phyloP scores from a whole-genome alignment of 2,113 vertebrate genomes.

The Rhynchomys soricoides region DNA sequence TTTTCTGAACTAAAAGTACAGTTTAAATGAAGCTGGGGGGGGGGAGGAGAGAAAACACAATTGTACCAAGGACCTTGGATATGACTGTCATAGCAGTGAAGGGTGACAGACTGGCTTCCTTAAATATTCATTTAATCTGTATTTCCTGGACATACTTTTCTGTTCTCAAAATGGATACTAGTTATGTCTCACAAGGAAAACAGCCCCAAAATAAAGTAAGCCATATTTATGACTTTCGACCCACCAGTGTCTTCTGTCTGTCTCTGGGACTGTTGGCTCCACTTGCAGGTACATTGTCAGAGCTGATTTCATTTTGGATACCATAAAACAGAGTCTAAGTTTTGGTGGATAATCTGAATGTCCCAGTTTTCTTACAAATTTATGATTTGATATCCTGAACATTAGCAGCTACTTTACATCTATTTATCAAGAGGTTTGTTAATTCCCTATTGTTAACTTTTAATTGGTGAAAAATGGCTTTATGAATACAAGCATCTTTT shows the following conservation, averaged over 20 bases:
- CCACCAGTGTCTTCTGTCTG: background rate
- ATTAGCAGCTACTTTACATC: background rate
- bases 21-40: background rate
- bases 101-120: background rate
- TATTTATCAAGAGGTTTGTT: background rate
- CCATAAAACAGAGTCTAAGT: background rate
- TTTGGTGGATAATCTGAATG: background rate
- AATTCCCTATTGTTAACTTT: constrained; percentile 35
- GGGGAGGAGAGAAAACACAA: background rate
- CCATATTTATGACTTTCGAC: background rate
- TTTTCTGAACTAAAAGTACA: constrained; percentile 45
- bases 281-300: background rate
- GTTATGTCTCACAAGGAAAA: background rate
- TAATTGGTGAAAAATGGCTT: constrained; percentile 18
- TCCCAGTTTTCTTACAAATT: constrained; percentile 25
- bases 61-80: background rate
- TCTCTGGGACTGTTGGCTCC: background rate
- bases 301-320: background rate
- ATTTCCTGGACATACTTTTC: constrained; percentile 30
- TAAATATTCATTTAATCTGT: constrained; percentile 44
- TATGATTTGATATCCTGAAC: background rate
- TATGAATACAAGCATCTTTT: background rate
- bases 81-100: background rate
- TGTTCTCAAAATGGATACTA: constrained; percentile 36
- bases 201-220: background rate